phyloP scores from a whole-genome alignment of 2,888 invertebrate species.

The Archaeoteleia sp. region DNA sequence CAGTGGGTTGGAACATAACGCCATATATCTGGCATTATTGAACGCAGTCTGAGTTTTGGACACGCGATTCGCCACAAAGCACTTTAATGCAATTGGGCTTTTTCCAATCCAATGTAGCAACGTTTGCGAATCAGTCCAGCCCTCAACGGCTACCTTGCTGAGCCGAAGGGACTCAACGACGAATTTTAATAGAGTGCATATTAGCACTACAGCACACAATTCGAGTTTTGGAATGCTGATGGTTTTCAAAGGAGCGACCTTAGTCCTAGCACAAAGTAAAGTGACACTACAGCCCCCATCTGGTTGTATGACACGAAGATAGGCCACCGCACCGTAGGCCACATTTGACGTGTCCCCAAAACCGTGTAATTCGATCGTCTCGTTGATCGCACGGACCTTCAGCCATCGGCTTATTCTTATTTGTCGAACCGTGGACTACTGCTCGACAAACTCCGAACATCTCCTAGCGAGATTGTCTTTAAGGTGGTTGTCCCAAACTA shows the following conservation, averaged over 20 bases:
- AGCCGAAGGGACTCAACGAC: too few relatives aligned
- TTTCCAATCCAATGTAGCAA: conserved; percentile 17
- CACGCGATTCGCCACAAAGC: conserved; percentile 49
- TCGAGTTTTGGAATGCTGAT: too few relatives aligned
- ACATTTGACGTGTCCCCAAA: conserved; percentile 42
- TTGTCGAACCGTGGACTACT: background rate
- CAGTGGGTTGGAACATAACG: conserved; percentile 29
- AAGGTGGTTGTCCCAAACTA: conserved; percentile 16
- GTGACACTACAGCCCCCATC: too few relatives aligned
- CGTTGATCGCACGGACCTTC: too few relatives aligned
- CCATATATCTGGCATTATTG: conserved; percentile 14
- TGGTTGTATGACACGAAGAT: background rate
- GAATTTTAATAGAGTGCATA: too few relatives aligned
- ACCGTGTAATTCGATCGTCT: conserved; percentile 25
- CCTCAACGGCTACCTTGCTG: too few relatives aligned
- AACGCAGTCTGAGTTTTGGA: conserved; percentile 45
- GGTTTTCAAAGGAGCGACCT: too few relatives aligned
- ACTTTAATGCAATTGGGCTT: conserved; percentile 19
- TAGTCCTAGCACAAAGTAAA: too few relatives aligned
- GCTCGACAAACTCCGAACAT: background rate
- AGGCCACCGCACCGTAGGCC: conserved; percentile 40
- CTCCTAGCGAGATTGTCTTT: background rate
- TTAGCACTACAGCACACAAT: too few relatives aligned
- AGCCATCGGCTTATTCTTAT: background rate
- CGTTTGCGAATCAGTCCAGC: conserved; percentile 1